Evolutionary conservation across 2,888 invertebrate species (phyloP).

Genomic region (Machimus rusticus): DNA sequence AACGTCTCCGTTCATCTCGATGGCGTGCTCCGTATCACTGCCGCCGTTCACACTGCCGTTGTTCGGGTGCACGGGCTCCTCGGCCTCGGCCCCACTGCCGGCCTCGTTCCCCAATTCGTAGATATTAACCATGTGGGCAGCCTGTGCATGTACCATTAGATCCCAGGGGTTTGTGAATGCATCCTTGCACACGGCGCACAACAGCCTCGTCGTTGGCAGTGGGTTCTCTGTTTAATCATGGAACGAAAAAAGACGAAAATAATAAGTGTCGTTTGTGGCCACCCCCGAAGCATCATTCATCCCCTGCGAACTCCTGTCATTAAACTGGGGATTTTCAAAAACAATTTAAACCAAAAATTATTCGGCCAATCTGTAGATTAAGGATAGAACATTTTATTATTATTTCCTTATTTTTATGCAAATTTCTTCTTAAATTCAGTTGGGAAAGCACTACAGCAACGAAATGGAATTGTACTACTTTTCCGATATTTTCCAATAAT

Average conservation of each 20-base stretch:
- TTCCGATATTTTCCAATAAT: too few species aligned
- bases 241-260: conserved; percentile 10
- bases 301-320: background rate
- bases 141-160: conserved; percentile 74
- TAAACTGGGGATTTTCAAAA: background rate
- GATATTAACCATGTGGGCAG: conserved; percentile 74
- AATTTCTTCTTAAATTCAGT: too few species aligned
- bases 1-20: conserved; percentile 42
- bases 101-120: conserved; percentile 68
- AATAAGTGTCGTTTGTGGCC: conserved; percentile 36
- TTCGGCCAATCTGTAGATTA: background rate
- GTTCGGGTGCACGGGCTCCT: conserved; percentile 38
- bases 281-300: background rate
- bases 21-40: conserved; percentile 29
- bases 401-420: too few species aligned
- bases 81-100: conserved; percentile 47
- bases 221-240: conserved; percentile 55
- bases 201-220: conserved; percentile 64
- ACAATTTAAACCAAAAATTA: background rate
- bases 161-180: conserved; percentile 74
- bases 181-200: conserved; percentile 74
- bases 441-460: too few species aligned
- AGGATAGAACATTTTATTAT: background rate
- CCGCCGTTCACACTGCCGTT: background rate
- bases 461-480: too few species aligned